Evolutionary conservation across 92 coral and sea anemone species (phyloP), one percentile per base, ranked within the genome.

Genomic region (Montipora capitata): DNA sequence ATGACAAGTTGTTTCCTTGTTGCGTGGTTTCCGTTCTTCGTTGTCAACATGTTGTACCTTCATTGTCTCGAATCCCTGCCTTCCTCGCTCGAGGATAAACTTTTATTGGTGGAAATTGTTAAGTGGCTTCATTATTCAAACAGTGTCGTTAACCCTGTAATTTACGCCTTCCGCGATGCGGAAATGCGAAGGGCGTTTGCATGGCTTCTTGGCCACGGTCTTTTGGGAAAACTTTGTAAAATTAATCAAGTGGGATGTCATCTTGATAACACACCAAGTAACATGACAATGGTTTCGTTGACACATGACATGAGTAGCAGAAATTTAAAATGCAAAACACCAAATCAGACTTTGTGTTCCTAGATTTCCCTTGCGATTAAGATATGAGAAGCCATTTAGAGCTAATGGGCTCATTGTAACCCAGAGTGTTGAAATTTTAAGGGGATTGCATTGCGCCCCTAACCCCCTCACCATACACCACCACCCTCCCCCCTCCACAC

Each of bases 101-200:
- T 62, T 4, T 8, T 76, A n/a, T 59, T 93, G 62, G 93, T 87
- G n/a, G 96, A 89, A 15, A 86, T 97, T 62, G 89, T 94, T 9
- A 97, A 97, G 64, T 97, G 98, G 98, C 79, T 96, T 82, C 99
- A 97, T 35, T 97, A 90, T 59, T 87, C 94, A 56, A 97, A 97
- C 93, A 97, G 99, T 39, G 96, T 96, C 0, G 87, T 90, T 10
- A 97, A 97, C 74, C 99, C 99, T 0, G 86, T 87, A 11, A 89
- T 97, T 12, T 97, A 97, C 74, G 97, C 99, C 11, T 96, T 84
- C 74, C 93, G 99, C 11, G 97, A 97, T 65, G 16, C 71, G 8
- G 96, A 91, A 69, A 93, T 95, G 96, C 77, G 98, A 48, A 68
- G 89, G 42, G 82, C 96, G 56, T 93, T 95, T 48, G 82, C 64